phyloP scores from a whole-genome alignment of 2,113 vertebrate species.

The Zosterops japonicus region DNA sequence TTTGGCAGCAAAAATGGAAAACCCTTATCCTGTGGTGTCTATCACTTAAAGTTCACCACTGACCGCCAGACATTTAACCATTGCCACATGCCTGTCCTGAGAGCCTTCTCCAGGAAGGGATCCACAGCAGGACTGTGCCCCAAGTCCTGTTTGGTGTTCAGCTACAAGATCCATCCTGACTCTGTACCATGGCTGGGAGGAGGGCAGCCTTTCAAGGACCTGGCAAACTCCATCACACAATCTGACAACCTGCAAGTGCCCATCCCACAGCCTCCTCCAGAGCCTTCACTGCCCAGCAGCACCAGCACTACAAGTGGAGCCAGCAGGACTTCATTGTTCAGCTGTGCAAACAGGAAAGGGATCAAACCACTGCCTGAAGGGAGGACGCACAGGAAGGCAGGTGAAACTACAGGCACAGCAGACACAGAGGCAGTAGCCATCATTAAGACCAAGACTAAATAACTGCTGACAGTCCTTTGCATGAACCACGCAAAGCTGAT shows the following conservation, averaged over 20 bases:
- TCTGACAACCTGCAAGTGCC: fast-evolving
- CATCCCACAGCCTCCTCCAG: fast-evolving
- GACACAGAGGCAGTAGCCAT: background rate
- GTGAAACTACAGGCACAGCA: background rate
- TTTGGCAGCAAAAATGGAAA: background rate
- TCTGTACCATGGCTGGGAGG: fast-evolving
- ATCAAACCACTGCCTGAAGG: background rate
- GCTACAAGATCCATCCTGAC: background rate
- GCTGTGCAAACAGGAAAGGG: background rate
- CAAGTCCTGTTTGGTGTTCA: background rate
- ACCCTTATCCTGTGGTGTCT: fast-evolving
- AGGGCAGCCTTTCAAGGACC: background rate
- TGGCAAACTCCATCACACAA: background rate
- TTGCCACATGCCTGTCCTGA: background rate
- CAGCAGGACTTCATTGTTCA: background rate
- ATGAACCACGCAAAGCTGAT: background rate
- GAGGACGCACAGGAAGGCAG: background rate
- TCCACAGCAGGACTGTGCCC: fast-evolving
- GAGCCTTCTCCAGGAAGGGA: background rate
- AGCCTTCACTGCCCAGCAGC: background rate
- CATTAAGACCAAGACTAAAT: fast-evolving
- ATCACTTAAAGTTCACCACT: background rate
- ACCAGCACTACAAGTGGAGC: background rate
- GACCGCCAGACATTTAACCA: background rate
- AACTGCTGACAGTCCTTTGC: background rate